Evolutionary conservation across 2,113 vertebrate species (phyloP), one percentile per base, ranked within the genome.

Genomic region (Castor canadensis): DNA sequence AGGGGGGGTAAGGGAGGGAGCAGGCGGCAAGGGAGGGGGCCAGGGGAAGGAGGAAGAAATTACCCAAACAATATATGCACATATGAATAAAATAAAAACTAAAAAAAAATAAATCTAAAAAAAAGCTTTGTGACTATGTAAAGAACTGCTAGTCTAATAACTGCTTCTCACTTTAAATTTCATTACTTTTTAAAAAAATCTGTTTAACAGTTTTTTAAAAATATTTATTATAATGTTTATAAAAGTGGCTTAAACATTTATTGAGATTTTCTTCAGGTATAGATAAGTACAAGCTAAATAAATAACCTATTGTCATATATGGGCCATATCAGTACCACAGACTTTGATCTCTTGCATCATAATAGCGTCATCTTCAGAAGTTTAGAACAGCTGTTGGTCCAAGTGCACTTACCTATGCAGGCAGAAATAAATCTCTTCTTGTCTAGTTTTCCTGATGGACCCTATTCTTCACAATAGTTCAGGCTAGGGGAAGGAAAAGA

Each of bases 91-190:
- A n/a, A n/a, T n/a, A n/a, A n/a, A n/a, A n/a, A n/a, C n/a, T n/a
- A n/a, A n/a, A n/a, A n/a, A n/a, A n/a, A n/a, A n/a, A n/a, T n/a
- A n/a, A n/a, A n/a, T n/a, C n/a, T n/a, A n/a, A n/a, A n/a, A n/a
- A n/a, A n/a, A 45, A 32, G 45, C 58, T 60, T 62, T 45, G 38
- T 45, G 79, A 32, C 5, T 81, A 47, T 64, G 16, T 17, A 43
- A 72, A 89, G 60, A 69, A 67, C 5, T 26, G 6, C 4, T 30
- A 87, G 9, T 87, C 1, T 19, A 67, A 40, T 35, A 19, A 28
- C 22, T 76, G 8, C 4, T 77, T n/a, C 24, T 91, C 17, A 66
- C 32, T 62, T 93, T 73, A 73, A 87, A 64, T 82, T 93, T 12
- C 19, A 2, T 81, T 76, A 62, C 40, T 95, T 16, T 56, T 26